Percentiles rank a stretch among this genome's conserved stretches.
phyloP scores from a whole-genome alignment of 2,888 invertebrate species.

The Drosophila paranaensis region DNA sequence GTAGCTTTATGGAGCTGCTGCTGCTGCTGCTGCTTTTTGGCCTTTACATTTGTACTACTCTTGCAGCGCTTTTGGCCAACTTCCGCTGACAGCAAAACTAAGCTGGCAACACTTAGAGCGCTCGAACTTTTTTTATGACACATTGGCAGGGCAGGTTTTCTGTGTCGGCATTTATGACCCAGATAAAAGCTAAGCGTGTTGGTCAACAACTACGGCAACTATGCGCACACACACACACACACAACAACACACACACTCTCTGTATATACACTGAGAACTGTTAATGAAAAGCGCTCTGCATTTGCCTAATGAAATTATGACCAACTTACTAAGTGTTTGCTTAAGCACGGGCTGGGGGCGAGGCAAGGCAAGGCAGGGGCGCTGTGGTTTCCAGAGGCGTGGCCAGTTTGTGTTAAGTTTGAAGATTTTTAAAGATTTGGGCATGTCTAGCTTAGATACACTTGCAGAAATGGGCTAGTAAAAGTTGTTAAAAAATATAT shows the following conservation, averaged over 20 bases:
- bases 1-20: conserved; percentile 50
- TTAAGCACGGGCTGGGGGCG: neutral
- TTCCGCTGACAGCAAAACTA: conserved; percentile 59
- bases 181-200: conserved; percentile 75
- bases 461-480: neutral
- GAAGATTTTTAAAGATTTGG: neutral
- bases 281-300: conserved; percentile 80
- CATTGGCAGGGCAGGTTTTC: conserved; percentile 51
- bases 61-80: conserved; percentile 66
- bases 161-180: conserved; percentile 72
- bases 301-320: conserved; percentile 80
- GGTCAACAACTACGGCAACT: conserved; percentile 55
- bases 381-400: neutral
- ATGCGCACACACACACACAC: conserved; percentile 14
- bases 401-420: neutral
- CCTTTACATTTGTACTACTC: conserved; percentile 20
- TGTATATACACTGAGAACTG: conserved; percentile 44
- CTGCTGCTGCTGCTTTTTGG: conserved; percentile 8
- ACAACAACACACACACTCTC: neutral
- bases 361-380: neutral
- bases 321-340: conserved; percentile 65
- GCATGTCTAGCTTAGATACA: neutral
- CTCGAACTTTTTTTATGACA: conserved; percentile 58
- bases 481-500: too few species aligned
- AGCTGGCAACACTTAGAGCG: conserved; percentile 25